Base-by-base conservation (phyloP, 2,113 vertebrate genomes). In the Datnioides undecimradiatus region DNA sequence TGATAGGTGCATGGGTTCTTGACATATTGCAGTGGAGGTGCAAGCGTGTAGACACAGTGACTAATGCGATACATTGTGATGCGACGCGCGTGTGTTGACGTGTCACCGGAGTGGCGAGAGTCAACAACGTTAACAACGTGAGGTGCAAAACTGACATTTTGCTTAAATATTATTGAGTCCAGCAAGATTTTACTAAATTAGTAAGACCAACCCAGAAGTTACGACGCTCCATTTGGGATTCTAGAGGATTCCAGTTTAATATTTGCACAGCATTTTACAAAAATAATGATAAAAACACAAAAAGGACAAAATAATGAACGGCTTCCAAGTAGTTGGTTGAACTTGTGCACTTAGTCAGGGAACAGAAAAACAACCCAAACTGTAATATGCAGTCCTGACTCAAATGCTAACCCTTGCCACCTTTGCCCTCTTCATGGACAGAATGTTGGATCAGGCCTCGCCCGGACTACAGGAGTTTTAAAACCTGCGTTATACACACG, bases 361-460 rank as follows among this genome's bases (percentile, higher is more conserved):
- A 57, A 33, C 11, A 16, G 11, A 43, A 58, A 17, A 25, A 23
- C 2, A 23, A 23, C 13, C 23, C 14, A 38, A 52, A 36, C 5
- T 36, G 11, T 23, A 36, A 66, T 14, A 29, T 17, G 36, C 13
- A 33, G 12, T 29, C 31, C 12, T 51, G n/a, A 76, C 52, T 72
- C n/a, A 25, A 66, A 59, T 17, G 23, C n/a, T 14, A 14, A 6
- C 52, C 41, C 3, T 34, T 19, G 4, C 12, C 40, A 19, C 40
- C 45, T 58, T 31, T 21, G 23, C 36, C 17, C n/a, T 8, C 45
- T 11, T 29, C 19, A 40, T 12, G 17, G 34, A 51, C 16, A 43
- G 36, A 62, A 43, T 29, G 67, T 5, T 38, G 68, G 38, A 48
- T 67, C n/a, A n/a, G n/a, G n/a, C n/a, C n/a, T n/a, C n/a, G n/a